Base-by-base conservation (phyloP, 2,797 vertebrate species). In the Octomys mimax region DNA sequence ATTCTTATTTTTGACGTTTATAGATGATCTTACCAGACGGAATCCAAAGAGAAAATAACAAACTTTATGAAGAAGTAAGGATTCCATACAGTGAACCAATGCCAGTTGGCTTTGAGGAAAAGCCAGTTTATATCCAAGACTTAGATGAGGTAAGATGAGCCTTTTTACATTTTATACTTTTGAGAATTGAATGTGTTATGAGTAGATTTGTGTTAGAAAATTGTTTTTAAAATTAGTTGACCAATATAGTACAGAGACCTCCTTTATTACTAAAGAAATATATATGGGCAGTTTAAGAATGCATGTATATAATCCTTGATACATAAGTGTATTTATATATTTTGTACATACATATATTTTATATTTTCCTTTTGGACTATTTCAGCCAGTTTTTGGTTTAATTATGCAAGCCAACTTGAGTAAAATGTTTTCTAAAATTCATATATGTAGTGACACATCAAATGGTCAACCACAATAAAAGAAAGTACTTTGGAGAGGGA, bases 61-160 rank as follows among this genome's bases (percentile, higher is more conserved):
- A 99, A 98, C 99, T 99, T 98, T 99, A 99, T 95, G 99, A 99
- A 98, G 99, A 99, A 98, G 99, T 99, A 77, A 99, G 99, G 97
- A 99, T 99, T 93, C 99, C 99, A 11, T 99, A 99, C 85, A 99
- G 98, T 54, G 99, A 99, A 33, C 99, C 99, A 95, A 99, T 99
- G 99, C 98, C 99, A 84, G 61, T 99, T 90, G 99, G 99, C 81
- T 99, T 99, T 97, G 99, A 99, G 96, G 99, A 99, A 98, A 99
- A 99, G 91, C 99, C 99, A 1, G 97, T 99, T 98, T 99, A 98
- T 98, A 99, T 99, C 98, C 98, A 99, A 87, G 99, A 99, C 39
- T 99, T 99, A 87, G 99, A 99, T 98, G 99, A 99, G 99, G 99
- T 99, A 97, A 98, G 99, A 98, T 95, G 89, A 93, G 31, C 2